A percentile compares a stretch with the other conserved stretches of the same genome.
These are phyloP conservation scores for Tapirus terrestris DNA, from an alignment of 2,113 vertebrate species.

Conservation along the genomic window DNA sequence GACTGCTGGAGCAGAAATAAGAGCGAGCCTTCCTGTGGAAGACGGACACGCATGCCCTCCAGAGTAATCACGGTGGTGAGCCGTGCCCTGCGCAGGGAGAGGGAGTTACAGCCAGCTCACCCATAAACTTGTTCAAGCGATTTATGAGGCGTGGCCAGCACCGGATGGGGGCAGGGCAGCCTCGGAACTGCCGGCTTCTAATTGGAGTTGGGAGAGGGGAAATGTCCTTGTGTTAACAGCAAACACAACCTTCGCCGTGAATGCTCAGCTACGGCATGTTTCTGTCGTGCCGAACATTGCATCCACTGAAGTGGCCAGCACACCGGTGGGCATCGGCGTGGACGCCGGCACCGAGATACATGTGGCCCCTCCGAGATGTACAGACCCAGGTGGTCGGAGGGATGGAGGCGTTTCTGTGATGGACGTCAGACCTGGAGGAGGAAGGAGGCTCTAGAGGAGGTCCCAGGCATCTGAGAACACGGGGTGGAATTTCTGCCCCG, in stretches of 20 bases:
- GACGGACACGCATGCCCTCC: neutral
- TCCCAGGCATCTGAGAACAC: neutral
- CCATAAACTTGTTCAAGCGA: constrained; percentile 52
- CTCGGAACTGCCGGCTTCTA: neutral
- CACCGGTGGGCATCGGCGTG: rapidly evolving
- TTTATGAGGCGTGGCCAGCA: constrained; percentile 41
- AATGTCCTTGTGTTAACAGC: neutral
- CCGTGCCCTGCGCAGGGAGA: neutral
- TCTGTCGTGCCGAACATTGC: rapidly evolving
- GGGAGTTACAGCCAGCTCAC: neutral
- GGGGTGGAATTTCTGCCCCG: neutral
- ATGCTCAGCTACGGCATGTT: rapidly evolving
- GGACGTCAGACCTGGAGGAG: rapidly evolving
- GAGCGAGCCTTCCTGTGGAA: neutral
- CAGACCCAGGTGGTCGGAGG: neutral
- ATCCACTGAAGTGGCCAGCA: rapidly evolving
- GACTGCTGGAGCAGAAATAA: neutral
- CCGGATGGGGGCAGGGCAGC: no score
- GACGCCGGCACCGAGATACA: rapidly evolving
- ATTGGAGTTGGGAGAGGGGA: neutral
- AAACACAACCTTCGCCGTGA: neutral
- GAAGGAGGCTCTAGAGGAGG: neutral
- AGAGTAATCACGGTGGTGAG: neutral
- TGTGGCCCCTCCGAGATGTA: rapidly evolving
- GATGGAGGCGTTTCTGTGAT: rapidly evolving